Evolutionary conservation across 1,140 invertebrate species (phyloP), one percentile per base, ranked within the genome.

Genomic region (Condylostylus longicornis): DNA sequence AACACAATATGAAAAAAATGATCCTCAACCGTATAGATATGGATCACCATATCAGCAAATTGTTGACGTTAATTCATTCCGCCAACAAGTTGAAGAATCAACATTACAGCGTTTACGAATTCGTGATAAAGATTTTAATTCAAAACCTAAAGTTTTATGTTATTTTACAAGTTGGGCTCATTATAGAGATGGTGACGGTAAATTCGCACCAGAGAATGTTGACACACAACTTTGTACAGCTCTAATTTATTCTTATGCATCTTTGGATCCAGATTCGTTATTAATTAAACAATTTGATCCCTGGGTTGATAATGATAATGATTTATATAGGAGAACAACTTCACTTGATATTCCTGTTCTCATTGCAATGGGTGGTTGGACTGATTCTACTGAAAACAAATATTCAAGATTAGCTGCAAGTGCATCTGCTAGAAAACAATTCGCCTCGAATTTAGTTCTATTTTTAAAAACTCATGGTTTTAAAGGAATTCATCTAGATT

Each of bases 91-190:
- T 1, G 19, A 36, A 5, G 13, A 31, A n/a, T 7, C 7, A 25
- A 25, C 7, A 25, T 25, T 8, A 8, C 23, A 25, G 23, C 7
- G 7, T 8, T 25, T 25, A 25, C 7, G 23, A 25, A 25, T 8
- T n/a, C n/a, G n/a, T n/a, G n/a, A 44, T 28, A 9, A 49, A 52
- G 18, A 48, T 37, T 46, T 43, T 18, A 54, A 55, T n/a, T 34
- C 10, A n/a, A 25, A 44, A 10, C 48, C 52, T 3, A 50, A 54
- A 42, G 75, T 91, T 0, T 71, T 89, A 0, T 93, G 88, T 57
- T 90, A 90, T 48, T 69, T 88, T 47, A 84, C 84, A 2, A 90
- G 79, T 47, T 91, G 87, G 87, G 74, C 85, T 0, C 76, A 83
- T 52, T 86, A 88, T 50, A 69, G 88, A 30, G 80, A 82, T 45